Evolutionary conservation across 2,888 invertebrate species (phyloP).

Genomic region (Nowickia ferox): DNA sequence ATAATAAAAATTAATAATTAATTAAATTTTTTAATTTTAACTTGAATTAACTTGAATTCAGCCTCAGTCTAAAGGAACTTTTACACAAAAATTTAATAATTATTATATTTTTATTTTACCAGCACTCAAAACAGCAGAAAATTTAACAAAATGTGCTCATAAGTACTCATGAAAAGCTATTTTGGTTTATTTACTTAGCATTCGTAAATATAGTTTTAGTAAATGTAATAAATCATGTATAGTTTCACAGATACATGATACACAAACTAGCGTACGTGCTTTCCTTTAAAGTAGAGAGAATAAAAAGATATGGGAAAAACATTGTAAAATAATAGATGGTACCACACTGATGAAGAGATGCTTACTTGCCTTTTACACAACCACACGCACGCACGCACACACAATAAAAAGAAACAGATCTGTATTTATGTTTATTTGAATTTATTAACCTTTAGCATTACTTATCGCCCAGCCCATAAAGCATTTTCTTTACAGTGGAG

Average conservation of each 20-base stretch:
- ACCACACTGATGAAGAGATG: background rate
- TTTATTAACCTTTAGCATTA: slow-evolving; percentile 70
- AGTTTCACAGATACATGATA: background rate
- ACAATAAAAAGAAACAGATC: slow-evolving; percentile 48
- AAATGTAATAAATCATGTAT: slow-evolving; percentile 11
- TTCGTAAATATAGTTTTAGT: slow-evolving; percentile 31
- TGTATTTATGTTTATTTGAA: slow-evolving; percentile 72
- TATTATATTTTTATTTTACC: too few relatives aligned
- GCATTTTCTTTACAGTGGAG: slow-evolving; percentile 3
- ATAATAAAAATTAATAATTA: too few relatives aligned
- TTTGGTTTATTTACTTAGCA: background rate
- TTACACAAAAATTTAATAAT: too few relatives aligned
- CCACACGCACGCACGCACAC: too few relatives aligned
- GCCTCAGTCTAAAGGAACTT: too few relatives aligned
- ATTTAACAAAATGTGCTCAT: background rate
- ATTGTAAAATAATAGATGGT: background rate
- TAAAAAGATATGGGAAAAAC: background rate
- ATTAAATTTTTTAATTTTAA: too few relatives aligned
- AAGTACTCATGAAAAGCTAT: background rate
- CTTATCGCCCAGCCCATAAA: slow-evolving; percentile 52
- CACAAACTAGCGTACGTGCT: background rate
- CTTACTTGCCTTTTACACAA: too few relatives aligned
- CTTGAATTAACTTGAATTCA: too few relatives aligned
- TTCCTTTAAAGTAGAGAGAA: background rate
- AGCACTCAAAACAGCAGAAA: background rate